Base-by-base conservation (phyloP, 2,113 vertebrate species). In the Leiothrix lutea region DNA sequence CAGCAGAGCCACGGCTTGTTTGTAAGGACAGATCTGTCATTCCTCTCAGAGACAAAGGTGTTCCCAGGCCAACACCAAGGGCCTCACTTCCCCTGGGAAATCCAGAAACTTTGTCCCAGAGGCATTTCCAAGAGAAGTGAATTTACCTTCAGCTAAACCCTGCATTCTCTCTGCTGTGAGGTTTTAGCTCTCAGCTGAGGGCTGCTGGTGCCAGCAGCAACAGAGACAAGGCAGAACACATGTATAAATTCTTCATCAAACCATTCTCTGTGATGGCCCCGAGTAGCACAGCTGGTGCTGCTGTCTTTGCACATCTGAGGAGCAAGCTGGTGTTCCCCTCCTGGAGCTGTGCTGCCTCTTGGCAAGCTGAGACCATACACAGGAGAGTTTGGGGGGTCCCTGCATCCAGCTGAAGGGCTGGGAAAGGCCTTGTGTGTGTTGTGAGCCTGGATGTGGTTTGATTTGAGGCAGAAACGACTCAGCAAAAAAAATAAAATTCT, bases 181-280 rank as follows among this genome's bases (percentile, higher is more conserved):
- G 31, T 35, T 88, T 93, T 23, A 66, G 45, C 40, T 64, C 9
- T 47, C 83, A 53, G 61, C 83, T 45, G 61, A 86, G 44, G 36
- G 14, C 72, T 84, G 86, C 22, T 61, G 74, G 65, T 65, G 53
- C 65, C 53, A 61, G 81, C 69, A 80, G 70, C 66, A 61, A 38
- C 3, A 81, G 61, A 64, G 69, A 84, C n/a, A 42, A 60, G 66
- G 70, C 74, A 71, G 80, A 83, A 31, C 69, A 74, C 11, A 29
- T 11, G 18, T 73, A 50, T 88, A 72, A 80, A 89, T 91, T 94
- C 40, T 93, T 88, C 75, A 81, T 84, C 77, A 84, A 91, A 31
- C 67, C 3, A 5, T 60, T 74, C 14, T 26, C 5, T 51, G 12
- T 6, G 28, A 60, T 19, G 47, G 80, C 64, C 67, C 51, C 10